Evolutionary conservation across 30 jellyfish, hydroid and myxozoan species (phyloP).

Genomic region (Phacellophora camtschatica): DNA sequence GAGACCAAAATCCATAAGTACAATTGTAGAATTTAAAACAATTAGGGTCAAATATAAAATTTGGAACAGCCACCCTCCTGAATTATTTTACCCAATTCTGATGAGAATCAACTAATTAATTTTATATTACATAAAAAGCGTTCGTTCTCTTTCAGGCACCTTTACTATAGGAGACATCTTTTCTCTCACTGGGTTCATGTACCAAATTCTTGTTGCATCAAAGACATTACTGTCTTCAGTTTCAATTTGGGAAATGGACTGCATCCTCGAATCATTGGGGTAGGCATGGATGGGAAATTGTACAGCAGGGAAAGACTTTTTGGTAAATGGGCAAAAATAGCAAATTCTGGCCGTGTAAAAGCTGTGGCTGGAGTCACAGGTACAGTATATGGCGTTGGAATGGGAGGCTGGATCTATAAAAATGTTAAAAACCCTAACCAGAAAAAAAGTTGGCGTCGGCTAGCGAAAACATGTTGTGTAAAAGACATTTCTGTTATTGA

Average conservation of each 20-base stretch:
- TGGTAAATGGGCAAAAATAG: conserved; percentile 3
- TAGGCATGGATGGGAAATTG: conserved; percentile 8
- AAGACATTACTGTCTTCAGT: conserved; percentile 2
- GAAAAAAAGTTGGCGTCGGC: neutral
- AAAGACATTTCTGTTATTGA: conserved; percentile 1
- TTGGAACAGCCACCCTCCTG: too few relatives aligned
- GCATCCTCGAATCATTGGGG: conserved; percentile 15
- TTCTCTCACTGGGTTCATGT: neutral
- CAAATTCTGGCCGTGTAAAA: conserved; percentile 16
- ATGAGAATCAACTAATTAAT: too few relatives aligned
- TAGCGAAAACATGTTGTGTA: conserved; percentile 10
- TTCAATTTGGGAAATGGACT: neutral
- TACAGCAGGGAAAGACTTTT: neutral
- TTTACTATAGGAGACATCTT: neutral
- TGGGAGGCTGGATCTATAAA: neutral
- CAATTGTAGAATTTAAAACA: too few relatives aligned
- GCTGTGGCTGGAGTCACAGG: conserved; percentile 35
- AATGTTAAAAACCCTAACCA: neutral
- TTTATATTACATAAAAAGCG: too few relatives aligned
- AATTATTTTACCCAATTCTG: too few relatives aligned
- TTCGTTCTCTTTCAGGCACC: conserved; percentile 3
- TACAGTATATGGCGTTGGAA: conserved; percentile 12
- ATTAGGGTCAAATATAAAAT: too few relatives aligned
- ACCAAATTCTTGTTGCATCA: conserved; percentile 38
- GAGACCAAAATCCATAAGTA: too few relatives aligned